Evolutionary conservation across 2,113 vertebrate genomes (phyloP), one percentile per base, ranked within the genome.

Genomic region (Sinocyclocheilus maitianheensis): DNA sequence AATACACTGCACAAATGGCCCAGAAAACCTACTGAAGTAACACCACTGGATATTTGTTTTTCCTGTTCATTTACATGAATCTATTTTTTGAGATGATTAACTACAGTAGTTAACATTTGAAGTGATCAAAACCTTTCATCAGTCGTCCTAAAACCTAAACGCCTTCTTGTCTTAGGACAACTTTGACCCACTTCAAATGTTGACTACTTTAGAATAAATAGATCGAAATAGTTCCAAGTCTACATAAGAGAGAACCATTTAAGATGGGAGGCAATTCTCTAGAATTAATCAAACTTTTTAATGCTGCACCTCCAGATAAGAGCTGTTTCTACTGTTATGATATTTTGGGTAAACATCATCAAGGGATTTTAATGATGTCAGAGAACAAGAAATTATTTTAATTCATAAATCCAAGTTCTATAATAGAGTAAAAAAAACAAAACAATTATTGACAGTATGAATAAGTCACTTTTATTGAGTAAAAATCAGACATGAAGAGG

Each of bases 401-500:
- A 51, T 48, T 26, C 5, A 48, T 13, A 51, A 26, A 20, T 22
- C 9, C 8, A 77, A 53, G n/a, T 53, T 53, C 6, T 3, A 26
- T 12, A 60, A 78, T 1, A 1, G 12, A 18, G 46, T 24, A 77
- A 16, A 72, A 58, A n/a, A 34, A 8, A 53, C 18, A 0, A 22
- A 22, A 65, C 48, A 5, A 43, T 53, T 34, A 18, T 12, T 20
- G 69, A 37, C 72, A 55, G 26, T 76, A 87, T 69, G 84, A 85
- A 84, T 77, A 87, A 84, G 83, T 86, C 76, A 77, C 76, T 87
- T 93, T 96, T 94, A 93, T 90, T 92, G 93, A 96, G 97, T 98
- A 98, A 97, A 99, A 99, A 97, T 96, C 94, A 94, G 93, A 95
- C 93, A 90, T 95, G 94, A 93, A 96, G 94, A 97, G 96, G 95